These are phyloP conservation scores for Microctonus aethiopoides DNA, from an alignment of 2,888 invertebrate species.

Conservation along the genomic window DNA sequence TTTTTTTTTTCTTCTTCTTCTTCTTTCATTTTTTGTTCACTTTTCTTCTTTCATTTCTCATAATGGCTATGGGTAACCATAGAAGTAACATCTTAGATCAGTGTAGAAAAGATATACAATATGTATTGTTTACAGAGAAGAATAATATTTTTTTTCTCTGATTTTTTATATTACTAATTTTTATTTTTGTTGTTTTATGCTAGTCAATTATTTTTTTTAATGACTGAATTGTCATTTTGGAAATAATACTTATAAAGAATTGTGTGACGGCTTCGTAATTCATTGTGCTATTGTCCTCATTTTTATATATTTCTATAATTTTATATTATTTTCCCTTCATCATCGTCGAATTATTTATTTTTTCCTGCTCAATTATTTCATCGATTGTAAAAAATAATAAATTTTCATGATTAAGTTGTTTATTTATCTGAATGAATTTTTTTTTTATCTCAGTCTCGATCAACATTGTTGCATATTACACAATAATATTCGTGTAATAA, in stretches of 20 bases:
- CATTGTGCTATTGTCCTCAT: slow-evolving; percentile 45
- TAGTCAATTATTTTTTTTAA: slow-evolving; percentile 7
- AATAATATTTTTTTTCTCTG: slow-evolving; percentile 13
- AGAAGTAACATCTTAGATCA: slow-evolving; percentile 39
- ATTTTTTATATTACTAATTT: neutral
- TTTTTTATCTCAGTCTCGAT: neutral
- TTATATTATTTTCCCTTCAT: neutral
- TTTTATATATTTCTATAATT: slow-evolving; percentile 3
- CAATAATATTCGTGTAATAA: neutral
- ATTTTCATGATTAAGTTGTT: neutral
- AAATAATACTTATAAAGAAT: slow-evolving; percentile 15
- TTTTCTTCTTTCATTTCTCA: neutral
- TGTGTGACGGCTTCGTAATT: slow-evolving; percentile 42
- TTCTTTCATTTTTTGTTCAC: neutral
- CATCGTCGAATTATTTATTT: neutral
- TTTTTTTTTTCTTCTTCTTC: slow-evolving; percentile 18
- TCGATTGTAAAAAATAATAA: neutral
- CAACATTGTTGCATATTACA: neutral
- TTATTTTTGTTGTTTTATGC: neutral
- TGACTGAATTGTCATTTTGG: neutral
- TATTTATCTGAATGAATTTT: too few relatives aligned
- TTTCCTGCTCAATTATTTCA: neutral
- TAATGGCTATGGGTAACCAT: neutral
- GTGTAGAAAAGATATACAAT: slow-evolving; percentile 43
- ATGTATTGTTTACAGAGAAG: slow-evolving; percentile 33